A percentile compares a stretch with the other conserved stretches of the same genome.
Evolutionary conservation across 2,797 vertebrate species (phyloP).

Genomic region (Uromys caudimaculatus): DNA sequence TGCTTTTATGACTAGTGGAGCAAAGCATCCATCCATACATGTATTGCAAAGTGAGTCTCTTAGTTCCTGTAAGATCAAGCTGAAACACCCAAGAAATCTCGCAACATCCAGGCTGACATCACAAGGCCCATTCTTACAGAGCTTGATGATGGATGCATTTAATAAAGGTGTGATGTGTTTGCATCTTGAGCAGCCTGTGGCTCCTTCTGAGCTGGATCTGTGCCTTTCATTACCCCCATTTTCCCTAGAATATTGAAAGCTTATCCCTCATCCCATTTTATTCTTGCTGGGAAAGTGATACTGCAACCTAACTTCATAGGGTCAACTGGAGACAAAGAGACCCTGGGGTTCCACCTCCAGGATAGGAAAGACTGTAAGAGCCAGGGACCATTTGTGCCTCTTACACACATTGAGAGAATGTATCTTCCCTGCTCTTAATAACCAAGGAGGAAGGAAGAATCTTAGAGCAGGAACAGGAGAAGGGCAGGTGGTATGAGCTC

Average conservation of each 20-base stretch:
- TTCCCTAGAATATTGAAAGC: neutral
- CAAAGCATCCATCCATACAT: neutral
- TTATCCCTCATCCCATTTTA: neutral
- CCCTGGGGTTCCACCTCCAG: neutral
- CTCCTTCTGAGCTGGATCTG: neutral
- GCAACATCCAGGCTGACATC: neutral
- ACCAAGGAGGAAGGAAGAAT: neutral
- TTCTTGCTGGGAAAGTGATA: neutral
- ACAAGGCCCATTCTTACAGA: neutral
- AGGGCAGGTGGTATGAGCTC: neutral
- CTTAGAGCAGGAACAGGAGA: neutral
- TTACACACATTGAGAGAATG: neutral
- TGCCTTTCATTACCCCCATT: neutral
- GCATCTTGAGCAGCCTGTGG: neutral
- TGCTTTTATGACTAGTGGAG: neutral
- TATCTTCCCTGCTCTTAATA: slow-evolving; percentile 2
- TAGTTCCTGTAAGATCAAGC: neutral
- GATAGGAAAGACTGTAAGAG: neutral
- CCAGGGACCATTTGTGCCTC: neutral
- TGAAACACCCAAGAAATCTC: neutral
- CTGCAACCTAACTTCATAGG: neutral
- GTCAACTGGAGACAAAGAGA: neutral
- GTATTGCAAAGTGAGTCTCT: neutral
- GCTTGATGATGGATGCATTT: neutral
- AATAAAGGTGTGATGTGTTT: neutral